Base-by-base conservation (phyloP, 1,140 invertebrate genomes). In the Seison nebaliae region DNA sequence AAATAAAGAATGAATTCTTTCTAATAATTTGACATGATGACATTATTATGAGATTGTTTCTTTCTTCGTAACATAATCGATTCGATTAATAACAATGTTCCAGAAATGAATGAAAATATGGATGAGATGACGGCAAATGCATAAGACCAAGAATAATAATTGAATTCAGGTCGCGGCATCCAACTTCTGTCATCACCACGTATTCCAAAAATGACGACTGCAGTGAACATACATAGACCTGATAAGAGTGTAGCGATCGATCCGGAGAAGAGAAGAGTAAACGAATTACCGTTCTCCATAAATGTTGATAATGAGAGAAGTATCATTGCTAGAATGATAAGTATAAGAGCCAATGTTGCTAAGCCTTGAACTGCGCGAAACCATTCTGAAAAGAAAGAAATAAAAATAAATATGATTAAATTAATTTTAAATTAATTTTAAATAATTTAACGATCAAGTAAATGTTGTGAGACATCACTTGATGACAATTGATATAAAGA, bases 111-210 rank as follows among this genome's bases (percentile, higher is more conserved):
- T 16, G 30, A 19, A 24, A 40, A 33, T 18, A 40, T 26, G 23
- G 22, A 24, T 14, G 38, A 30, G 4, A 19, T 15, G 5, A 40
- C n/a, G 17, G 33, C 38, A 26, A 40, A 34, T 32, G 31, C 33
- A 22, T 40, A 40, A 18, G 30, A 34, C 22, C 23, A 40, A 20
- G 38, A 40, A 16, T 34, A 34, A 17, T 31, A 28, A 33, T 40
- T 40, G n/a, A 40, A 40, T 26, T 40, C 38, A 7, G 38, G 38
- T n/a, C 38, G 17, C 5, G 38, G 38, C 38, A 40, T 40, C 38
- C 38, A 40, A 28, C 28, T 19, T 12, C 38, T 14, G 11, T 40
- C 30, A 15, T 40, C 30, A 12, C 38, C 31, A 22, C 28, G 26
- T 9, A 40, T 34, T 4, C 38, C 38, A 35, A 34, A 40, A 1